Evolutionary conservation across 2,113 vertebrate species (phyloP), one percentile per base, ranked within the genome.

Genomic region (Gymnobelideus leadbeateri): DNA sequence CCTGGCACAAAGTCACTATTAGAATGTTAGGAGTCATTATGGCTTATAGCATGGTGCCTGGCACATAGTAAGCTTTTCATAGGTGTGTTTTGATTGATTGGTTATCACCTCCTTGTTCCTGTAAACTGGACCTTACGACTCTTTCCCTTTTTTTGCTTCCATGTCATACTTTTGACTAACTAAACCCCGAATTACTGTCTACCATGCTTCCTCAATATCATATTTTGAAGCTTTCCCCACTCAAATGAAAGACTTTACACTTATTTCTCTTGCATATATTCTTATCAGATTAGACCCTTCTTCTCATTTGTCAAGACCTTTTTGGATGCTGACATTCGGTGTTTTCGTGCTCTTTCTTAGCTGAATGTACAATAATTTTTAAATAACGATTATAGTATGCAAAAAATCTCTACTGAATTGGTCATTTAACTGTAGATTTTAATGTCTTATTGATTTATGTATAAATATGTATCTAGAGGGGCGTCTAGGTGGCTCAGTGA

Each of bases 371-470:
- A 23, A 89, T 49, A 90, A 46, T 50, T 50, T 10, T 94, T 46
- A 53, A 28, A 0, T 89, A 51, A 53, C 53, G 90, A 26, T 91
- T 68, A 52, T 93, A 21, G 7, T 89, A 4, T 53, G 51, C 21
- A 0, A 19, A 92, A 57, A 49, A 92, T 93, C 0, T 47, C 25
- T 90, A 28, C 0, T 54, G 46, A 93, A 37, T 12, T 94, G 46
- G 5, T 31, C 5, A 43, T 94, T 89, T 94, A 89, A n/a, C 61
- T 92, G 23, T 89, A 51, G 68, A 9, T 51, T 23, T 50, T 93
- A 94, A 96, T 93, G 43, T 93, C 94, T 57, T 91, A 93, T 50
- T 94, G 9, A n/a, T 19, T 50, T 26, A 23, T 11, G 0, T 23
- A 50, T 50, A 92, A 21, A 89, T n/a, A 16, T 11, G 0, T 61